phyloP scores from a whole-genome alignment of 2,113 vertebrate genomes.

The Corydoras maculifer region DNA sequence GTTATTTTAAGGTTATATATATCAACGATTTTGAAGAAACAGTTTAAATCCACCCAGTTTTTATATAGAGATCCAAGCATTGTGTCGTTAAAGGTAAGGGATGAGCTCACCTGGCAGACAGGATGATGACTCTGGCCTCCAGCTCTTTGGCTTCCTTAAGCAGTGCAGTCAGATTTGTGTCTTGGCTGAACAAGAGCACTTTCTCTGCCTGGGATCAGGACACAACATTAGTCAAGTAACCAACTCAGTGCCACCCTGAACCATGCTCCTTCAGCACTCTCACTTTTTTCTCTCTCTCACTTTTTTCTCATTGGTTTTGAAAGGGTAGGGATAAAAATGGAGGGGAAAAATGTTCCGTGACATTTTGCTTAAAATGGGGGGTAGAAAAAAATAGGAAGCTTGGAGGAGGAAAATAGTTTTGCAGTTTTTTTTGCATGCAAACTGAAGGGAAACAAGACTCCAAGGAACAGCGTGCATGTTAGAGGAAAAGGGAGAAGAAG shows the following conservation, averaged over 20 bases:
- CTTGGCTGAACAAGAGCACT: slow-evolving; percentile 91
- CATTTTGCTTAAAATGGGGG: slow-evolving; percentile 51
- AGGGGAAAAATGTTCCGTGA: slow-evolving; percentile 53
- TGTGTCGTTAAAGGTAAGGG: neutral
- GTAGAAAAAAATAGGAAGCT: slow-evolving; percentile 55
- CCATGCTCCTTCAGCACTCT: slow-evolving; percentile 71
- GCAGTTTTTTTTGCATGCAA: slow-evolving; percentile 86
- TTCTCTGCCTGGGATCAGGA: slow-evolving; percentile 88
- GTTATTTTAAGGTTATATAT: too few species aligned
- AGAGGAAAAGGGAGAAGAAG: slow-evolving; percentile 75
- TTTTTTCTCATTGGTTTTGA: slow-evolving; percentile 13
- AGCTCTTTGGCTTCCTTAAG: slow-evolving; percentile 91
- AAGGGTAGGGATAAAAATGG: slow-evolving; percentile 42
- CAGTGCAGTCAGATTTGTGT: slow-evolving; percentile 90
- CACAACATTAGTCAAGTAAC: slow-evolving; percentile 55
- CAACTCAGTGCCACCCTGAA: slow-evolving; percentile 48
- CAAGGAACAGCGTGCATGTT: slow-evolving; percentile 93
- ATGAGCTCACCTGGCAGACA: slow-evolving; percentile 81
- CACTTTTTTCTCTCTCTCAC: slow-evolving; percentile 19
- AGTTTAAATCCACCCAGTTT: too few species aligned
- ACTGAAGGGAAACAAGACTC: slow-evolving; percentile 85
- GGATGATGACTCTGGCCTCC: slow-evolving; percentile 93
- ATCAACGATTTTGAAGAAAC: too few species aligned
- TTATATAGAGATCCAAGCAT: neutral
- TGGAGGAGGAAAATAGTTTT: slow-evolving; percentile 60